Evolutionary conservation across 2,888 invertebrate genomes (phyloP).

Genomic region (Mythimna vitellina): DNA sequence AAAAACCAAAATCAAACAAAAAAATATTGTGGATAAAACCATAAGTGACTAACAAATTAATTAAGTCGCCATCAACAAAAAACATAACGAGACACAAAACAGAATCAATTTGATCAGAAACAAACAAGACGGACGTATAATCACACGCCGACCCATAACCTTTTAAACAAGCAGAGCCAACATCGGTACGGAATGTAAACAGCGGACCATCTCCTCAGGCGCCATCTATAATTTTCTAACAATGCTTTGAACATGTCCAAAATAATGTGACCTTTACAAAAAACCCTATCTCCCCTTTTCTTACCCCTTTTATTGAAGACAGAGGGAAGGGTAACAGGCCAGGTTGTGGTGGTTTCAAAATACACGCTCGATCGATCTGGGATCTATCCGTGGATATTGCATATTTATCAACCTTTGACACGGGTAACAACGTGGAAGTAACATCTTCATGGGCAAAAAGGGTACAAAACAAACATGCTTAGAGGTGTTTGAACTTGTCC

Average conservation of each 20-base stretch:
- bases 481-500: slow-evolving; percentile 74
- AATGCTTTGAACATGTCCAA: slow-evolving; percentile 83
- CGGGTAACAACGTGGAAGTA: slow-evolving; percentile 87
- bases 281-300: slow-evolving; percentile 31
- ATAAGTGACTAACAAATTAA: slow-evolving; percentile 7
- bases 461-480: slow-evolving; percentile 85
- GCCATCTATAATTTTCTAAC: slow-evolving; percentile 90
- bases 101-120: slow-evolving; percentile 83
- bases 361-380: slow-evolving; percentile 87
- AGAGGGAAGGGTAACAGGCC: slow-evolving; percentile 62
- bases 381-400: slow-evolving; percentile 88
- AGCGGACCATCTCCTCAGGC: slow-evolving; percentile 87
- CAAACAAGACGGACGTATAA: slow-evolving; percentile 86
- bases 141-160: slow-evolving; percentile 86
- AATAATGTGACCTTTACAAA: slow-evolving; percentile 66
- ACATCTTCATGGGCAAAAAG: slow-evolving; percentile 87
- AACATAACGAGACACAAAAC: slow-evolving; percentile 60
- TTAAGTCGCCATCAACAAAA: slow-evolving; percentile 41
- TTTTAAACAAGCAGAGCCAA: slow-evolving; percentile 84
- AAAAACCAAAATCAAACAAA: background rate
- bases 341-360: slow-evolving; percentile 69
- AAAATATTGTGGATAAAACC: background rate
- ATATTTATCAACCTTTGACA: slow-evolving; percentile 91
- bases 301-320: slow-evolving; percentile 12
- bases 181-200: slow-evolving; percentile 89